phyloP scores from a whole-genome alignment of 2,113 vertebrate genomes.

The Asarcornis scutulata region DNA sequence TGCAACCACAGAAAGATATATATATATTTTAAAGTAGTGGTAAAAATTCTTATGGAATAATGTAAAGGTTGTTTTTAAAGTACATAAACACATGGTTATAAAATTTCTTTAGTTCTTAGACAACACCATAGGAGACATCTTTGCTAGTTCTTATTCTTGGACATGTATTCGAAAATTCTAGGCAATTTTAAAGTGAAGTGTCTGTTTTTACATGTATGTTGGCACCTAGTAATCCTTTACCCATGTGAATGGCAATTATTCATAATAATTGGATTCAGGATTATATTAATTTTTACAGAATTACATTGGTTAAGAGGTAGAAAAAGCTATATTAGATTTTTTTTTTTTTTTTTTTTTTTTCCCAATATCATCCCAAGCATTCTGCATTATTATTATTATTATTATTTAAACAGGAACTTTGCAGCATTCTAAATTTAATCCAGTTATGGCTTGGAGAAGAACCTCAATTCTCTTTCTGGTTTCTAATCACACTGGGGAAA shows the following conservation, averaged over 20 bases:
- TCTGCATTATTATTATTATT: background rate
- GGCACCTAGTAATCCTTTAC: background rate
- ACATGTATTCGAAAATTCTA: background rate
- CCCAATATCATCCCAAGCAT: background rate
- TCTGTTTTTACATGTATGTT: background rate
- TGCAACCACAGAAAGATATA: background rate
- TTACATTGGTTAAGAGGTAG: background rate
- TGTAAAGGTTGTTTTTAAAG: background rate
- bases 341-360: background rate
- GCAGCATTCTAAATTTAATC: background rate
- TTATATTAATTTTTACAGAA: background rate
- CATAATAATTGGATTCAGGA: background rate
- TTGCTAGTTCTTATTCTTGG: background rate
- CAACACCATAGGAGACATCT: background rate
- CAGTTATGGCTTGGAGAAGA: background rate
- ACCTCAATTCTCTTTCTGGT: background rate
- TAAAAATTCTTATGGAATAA: background rate
- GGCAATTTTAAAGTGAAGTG: background rate
- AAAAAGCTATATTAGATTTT: background rate
- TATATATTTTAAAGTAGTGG: background rate
- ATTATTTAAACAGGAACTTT: background rate
- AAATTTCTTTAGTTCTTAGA: background rate
- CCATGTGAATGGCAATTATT: background rate
- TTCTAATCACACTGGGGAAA: background rate
- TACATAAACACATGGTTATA: background rate